phyloP scores from a whole-genome alignment of 2,113 vertebrate genomes.

The Brachypodius melanocephalos region DNA sequence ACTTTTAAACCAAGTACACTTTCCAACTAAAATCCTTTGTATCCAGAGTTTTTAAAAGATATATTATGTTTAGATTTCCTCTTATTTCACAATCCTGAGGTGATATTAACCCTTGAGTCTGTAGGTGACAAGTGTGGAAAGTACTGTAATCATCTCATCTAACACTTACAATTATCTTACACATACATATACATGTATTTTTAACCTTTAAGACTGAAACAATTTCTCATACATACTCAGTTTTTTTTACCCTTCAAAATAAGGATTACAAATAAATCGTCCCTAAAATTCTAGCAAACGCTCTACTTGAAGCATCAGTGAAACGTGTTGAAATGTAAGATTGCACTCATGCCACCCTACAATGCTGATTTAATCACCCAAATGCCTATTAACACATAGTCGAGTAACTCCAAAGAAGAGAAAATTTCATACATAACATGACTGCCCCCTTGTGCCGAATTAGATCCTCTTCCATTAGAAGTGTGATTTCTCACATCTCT shows the following conservation, averaged over 20 bases:
- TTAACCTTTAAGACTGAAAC: background rate
- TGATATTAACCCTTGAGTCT: background rate
- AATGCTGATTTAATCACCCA: background rate
- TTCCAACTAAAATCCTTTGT: background rate
- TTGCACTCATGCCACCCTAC: background rate
- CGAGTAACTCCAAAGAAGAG: background rate
- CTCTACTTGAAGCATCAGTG: background rate
- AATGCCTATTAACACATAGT: background rate
- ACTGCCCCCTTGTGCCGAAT: conserved; percentile 63
- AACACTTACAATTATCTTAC: background rate
- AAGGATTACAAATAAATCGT: background rate
- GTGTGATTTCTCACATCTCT: background rate
- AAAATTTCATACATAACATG: background rate
- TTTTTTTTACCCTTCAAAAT: background rate
- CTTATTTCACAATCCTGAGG: background rate
- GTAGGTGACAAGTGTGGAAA: background rate
- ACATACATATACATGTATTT: background rate
- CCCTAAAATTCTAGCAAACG: background rate
- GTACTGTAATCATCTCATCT: background rate
- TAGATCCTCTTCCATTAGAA: background rate
- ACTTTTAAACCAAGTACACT: background rate
- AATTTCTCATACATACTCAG: background rate
- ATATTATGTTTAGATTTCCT: background rate
- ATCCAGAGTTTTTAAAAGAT: background rate
- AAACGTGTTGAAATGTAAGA: background rate